A percentile compares a stretch with the other conserved stretches of the same genome.
Conservation (phyloP, 2,888 invertebrate genomes). For the Lasioglossum morio region DNA sequence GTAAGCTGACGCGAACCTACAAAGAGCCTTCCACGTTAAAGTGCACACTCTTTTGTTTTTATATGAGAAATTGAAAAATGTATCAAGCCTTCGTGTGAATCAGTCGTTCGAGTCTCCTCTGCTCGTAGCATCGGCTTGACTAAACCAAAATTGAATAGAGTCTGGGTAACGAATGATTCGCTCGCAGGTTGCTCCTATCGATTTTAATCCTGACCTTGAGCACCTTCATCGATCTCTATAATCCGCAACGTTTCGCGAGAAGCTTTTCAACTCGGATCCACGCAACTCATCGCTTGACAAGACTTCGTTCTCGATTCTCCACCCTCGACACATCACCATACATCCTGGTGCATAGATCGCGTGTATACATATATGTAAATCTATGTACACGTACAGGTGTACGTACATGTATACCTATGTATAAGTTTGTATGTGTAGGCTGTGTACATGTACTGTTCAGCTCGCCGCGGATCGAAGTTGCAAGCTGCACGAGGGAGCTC, state of each 20-base stretch:
- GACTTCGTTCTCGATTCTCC: not conserved
- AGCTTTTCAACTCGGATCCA: slow-evolving; percentile 19
- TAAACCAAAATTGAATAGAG: not conserved
- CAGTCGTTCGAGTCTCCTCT: not conserved
- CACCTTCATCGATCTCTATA: slow-evolving; percentile 34
- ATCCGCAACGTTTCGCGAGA: slow-evolving; percentile 28
- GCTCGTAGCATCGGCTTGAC: not conserved
- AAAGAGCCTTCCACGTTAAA: too few species aligned
- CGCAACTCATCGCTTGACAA: slow-evolving; percentile 25
- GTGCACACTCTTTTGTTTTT: not conserved
- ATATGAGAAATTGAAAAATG: not conserved
- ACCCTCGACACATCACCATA: not conserved
- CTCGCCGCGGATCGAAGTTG: slow-evolving; percentile 42
- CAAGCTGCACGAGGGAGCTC: slow-evolving; percentile 51
- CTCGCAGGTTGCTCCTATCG: not conserved
- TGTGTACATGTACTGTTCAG: slow-evolving; percentile 1
- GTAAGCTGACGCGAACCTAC: not conserved
- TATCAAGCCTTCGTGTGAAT: not conserved
- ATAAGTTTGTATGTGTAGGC: not conserved
- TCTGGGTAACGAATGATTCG: not conserved
- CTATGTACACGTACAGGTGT: not conserved
- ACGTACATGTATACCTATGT: not conserved
- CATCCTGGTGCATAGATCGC: slow-evolving; percentile 6
- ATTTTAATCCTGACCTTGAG: slow-evolving; percentile 10
- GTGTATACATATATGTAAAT: not conserved